Evolutionary conservation across 2,797 vertebrate genomes (phyloP), one percentile per base, ranked within the genome.

Genomic region (Nothura maculosa): DNA sequence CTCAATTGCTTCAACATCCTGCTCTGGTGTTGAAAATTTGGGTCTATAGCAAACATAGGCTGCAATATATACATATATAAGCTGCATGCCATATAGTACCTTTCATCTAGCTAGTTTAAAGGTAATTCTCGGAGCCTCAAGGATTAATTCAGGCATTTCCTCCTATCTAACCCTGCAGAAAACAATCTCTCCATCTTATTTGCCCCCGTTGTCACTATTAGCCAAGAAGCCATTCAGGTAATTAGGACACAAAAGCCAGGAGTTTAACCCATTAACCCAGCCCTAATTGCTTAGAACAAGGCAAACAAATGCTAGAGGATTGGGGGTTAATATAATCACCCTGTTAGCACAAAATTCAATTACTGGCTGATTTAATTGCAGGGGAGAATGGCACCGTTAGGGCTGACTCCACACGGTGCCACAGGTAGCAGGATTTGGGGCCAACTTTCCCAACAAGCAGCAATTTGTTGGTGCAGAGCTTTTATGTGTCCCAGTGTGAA

Each of bases 341-440:
- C 42, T 22, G 32, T 40, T 89, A 75, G 40, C 45, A 93, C 69
- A 14, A 66, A 85, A 85, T 8, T n/a, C 20, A 68, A 83, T 89
- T 90, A 24, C 22, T 13, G 22, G 22, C 47, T 25, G 22, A 48
- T 24, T 48, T 48, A 62, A 79, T 2, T 64, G 73, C 77, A 68
- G 43, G 69, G 66, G 45, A 50, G 84, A 52, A 87, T 83, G 25
- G 55, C 43, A 63, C 0, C 0, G 47, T 19, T 87, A 72, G n/a
- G 40, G 76, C 34, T 64, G 77, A 73, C 80, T 76, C 88, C 69
- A 61, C 28, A 6, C 0, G 6, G 62, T 28, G 24, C 62, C 82
- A 90, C 75, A 90, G 80, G 86, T 55, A 25, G 55, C 27, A 63
- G 66, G 28, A 60, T 27, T 87, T 91, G 54, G 89, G 92, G 89